Evolutionary conservation across 92 coral and sea anemone species (phyloP), one percentile per base, ranked within the genome.

Genomic region (Paragorgia papillata): DNA sequence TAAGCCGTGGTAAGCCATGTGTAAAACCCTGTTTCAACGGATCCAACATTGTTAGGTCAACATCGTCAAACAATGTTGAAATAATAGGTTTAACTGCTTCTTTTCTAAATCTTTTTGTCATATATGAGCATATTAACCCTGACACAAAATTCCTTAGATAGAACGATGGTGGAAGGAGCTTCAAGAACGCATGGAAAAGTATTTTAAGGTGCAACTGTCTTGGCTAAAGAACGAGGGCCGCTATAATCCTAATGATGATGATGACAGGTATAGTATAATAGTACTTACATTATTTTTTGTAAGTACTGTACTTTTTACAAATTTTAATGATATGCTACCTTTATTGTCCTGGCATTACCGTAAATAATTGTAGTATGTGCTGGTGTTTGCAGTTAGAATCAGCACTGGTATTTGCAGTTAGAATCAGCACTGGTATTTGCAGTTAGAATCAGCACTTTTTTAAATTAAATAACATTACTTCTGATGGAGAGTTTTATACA

Each of bases 161-260:
- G 71, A 65, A 39, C n/a, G 71, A 25, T 65, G 71, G 71, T 65
- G 71, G 71, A 65, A 65, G 71, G 71, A 65, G 40, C 71, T 65
- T 14, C 71, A 65, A 31, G 49, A 65, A 24, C 71, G 22, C 40
- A 34, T 65, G 71, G 71, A 65, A 21, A 65, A 65, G 40, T 65
- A 31, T 34, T 65, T 60, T 29, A 60, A 60, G 12, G 66, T 60
- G 10, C 66, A 60, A 26, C 35, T 60, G 33, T 60, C 35, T 20
- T 3, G n/a, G 33, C 19, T 60, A 32, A 60, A 60, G 66, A 60
- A 60, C 26, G 66, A 60, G 8, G 66, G 66, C 26, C 3, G 26
- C 39, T 60, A 60, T 60, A 29, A 60, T 60, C 66, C 66, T 60
- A 14, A 34, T 65, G 40, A 65, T 65, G 71, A 65, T 3, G 26